Conservation (phyloP, 2,797 vertebrate species). For the Cirrhinus molitorella region DNA sequence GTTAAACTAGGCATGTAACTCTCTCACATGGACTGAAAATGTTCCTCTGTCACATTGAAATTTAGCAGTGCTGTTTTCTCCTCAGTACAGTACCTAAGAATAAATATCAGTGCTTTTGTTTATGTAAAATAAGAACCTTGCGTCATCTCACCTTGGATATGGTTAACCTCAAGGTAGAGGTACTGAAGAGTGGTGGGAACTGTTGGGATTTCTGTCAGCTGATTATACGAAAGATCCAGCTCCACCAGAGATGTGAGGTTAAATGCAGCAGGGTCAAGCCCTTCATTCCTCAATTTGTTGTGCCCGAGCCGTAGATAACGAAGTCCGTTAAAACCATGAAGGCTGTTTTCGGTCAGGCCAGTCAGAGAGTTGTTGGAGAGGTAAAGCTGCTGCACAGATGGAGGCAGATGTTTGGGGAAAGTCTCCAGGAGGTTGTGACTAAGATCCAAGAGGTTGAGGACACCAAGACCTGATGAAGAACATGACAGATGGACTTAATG, state of each 20-base stretch:
- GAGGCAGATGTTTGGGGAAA: conserved; percentile 75
- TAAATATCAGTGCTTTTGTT: not conserved
- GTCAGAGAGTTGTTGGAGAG: conserved; percentile 77
- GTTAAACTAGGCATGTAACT: not conserved
- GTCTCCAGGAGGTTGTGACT: conserved; percentile 74
- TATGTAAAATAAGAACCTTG: not conserved
- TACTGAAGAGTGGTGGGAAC: conserved; percentile 78
- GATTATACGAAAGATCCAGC: conserved; percentile 82
- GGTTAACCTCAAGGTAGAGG: conserved; percentile 82
- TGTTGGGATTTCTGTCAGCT: conserved; percentile 71
- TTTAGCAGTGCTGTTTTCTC: not conserved
- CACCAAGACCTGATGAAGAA: conserved; percentile 70
- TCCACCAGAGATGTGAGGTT: conserved; percentile 80
- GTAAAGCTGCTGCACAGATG: conserved; percentile 80
- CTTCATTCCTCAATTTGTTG: conserved; percentile 69
- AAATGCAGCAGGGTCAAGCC: conserved; percentile 67
- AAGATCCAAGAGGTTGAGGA: conserved; percentile 77
- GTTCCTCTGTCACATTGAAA: conserved; percentile 3
- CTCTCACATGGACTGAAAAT: not conserved
- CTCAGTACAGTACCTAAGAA: not conserved
- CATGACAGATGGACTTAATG: conserved; percentile 28
- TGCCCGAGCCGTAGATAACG: conserved; percentile 76
- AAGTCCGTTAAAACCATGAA: conserved; percentile 70
- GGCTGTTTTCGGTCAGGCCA: conserved; percentile 68
- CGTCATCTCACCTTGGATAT: conserved; percentile 75